Evolutionary conservation across 2,113 vertebrate species (phyloP).

Genomic region (Thamnaconus septentrionalis): DNA sequence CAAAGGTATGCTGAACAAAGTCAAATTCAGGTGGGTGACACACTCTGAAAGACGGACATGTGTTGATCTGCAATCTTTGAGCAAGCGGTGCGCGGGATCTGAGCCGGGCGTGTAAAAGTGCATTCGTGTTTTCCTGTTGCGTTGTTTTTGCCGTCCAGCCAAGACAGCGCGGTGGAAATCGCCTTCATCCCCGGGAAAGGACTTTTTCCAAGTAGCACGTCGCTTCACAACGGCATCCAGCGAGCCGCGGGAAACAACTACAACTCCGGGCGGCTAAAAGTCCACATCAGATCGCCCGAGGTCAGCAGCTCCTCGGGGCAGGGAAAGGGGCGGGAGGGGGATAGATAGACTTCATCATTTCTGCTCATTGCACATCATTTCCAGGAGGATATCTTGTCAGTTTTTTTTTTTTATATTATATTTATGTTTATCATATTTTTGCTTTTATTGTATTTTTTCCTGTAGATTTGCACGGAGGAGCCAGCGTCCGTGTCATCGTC

Average conservation of each 20-base stretch:
- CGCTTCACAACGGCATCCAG: constrained; percentile 73
- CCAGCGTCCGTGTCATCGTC: constrained; percentile 73
- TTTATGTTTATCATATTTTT: not conserved
- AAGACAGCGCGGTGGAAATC: constrained; percentile 80
- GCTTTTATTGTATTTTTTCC: not conserved
- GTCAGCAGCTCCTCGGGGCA: constrained; percentile 57
- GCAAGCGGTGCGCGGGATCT: too few species aligned
- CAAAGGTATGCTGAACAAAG: constrained; percentile 82
- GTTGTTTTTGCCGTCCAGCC: constrained; percentile 62
- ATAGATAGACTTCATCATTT: too few species aligned
- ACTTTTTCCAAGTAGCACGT: constrained; percentile 71
- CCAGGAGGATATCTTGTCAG: not conserved
- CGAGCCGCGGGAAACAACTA: constrained; percentile 75
- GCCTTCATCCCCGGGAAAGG: constrained; percentile 87
- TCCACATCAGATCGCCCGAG: constrained; percentile 82
- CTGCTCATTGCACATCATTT: not conserved
- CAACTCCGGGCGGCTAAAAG: constrained; percentile 80
- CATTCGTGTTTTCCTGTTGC: not conserved
- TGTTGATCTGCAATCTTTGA: too few species aligned
- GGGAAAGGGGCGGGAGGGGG: too few species aligned
- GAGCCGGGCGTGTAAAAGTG: too few species aligned
- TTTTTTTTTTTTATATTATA: not conserved
- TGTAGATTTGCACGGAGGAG: constrained; percentile 81
- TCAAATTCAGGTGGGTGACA: constrained; percentile 78
- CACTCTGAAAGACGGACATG: too few species aligned